Evolutionary conservation across 2,888 invertebrate genomes (phyloP), one percentile per base, ranked within the genome.

Genomic region (Cyclophora punctaria): DNA sequence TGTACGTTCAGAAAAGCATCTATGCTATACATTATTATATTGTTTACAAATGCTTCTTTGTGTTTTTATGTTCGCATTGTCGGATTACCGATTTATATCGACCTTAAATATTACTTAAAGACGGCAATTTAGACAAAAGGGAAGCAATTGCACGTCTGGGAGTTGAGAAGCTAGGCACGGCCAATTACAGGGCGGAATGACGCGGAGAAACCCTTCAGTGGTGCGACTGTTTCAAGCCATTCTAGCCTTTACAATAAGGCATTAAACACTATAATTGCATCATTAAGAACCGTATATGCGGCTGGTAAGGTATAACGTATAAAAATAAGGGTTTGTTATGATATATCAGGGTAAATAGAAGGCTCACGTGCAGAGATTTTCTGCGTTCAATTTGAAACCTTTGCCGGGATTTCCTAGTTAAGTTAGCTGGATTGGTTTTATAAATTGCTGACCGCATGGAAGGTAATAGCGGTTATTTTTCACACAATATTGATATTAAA

Each of bases 81-180:
- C 46, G 46, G 43, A 48, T 56, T 53, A 51, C 49, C 52, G 49
- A 52, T 56, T 53, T 48, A 49, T 45, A 53, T 41, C 37, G 50
- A 43, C 52, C 57, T 51, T 59, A 57, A 58, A 61, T 56, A 57
- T 57, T 52, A 57, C 53, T 59, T 56, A 56, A 55, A 52, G 53
- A 55, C 51, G 44, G 51, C 58, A 57, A 61, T 61, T 59, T 57
- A 55, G 48, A 56, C 56, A 59, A 61, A 61, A 56, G 55, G 52
- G 49, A 57, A 52, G 53, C 58, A 59, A 61, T 61, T 54, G 58
- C 54, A 59, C 58, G 51, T 42, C 45, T 47, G 58, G 60, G 60
- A 56, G 46, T 51, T 49, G 46, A 35, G 47, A 44, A 41, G 44
- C 51, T 51, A 51, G 51, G 47, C 49, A 40, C 47, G 46, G 46